These are phyloP conservation scores for Eidolon dupreanum DNA, from an alignment of 2,797 vertebrate genomes.

Conservation along the genomic window DNA sequence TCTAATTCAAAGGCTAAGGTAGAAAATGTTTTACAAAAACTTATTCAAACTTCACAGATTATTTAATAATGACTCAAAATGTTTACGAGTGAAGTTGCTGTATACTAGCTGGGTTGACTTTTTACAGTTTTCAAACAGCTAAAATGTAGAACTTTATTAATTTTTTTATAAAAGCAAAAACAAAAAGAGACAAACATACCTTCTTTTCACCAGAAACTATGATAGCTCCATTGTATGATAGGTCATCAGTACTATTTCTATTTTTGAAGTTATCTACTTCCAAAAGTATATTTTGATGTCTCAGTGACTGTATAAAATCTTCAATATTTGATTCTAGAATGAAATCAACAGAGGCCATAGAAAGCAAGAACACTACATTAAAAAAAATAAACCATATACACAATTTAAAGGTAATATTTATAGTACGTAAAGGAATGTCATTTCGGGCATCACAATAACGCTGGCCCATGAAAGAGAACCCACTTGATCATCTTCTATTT, in stretches of 20 bases:
- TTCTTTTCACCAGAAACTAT: constrained; percentile 89
- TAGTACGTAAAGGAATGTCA: not conserved
- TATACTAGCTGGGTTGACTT: not conserved
- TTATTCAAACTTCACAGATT: not conserved
- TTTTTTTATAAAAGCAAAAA: not conserved
- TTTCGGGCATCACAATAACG: not conserved
- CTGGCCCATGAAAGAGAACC: not conserved
- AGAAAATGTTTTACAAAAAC: constrained; percentile 4
- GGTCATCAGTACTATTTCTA: constrained; percentile 80
- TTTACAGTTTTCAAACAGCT: not conserved
- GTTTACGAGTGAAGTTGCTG: not conserved
- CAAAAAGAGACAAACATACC: constrained; percentile 78
- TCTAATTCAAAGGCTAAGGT: not conserved
- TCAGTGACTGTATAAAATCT: constrained; percentile 89
- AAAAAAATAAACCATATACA: not conserved
- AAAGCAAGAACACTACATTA: not conserved
- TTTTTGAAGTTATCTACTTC: constrained; percentile 86
- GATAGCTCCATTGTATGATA: constrained; percentile 91
- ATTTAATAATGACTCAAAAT: not conserved
- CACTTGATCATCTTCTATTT: not conserved
- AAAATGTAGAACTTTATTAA: not conserved
- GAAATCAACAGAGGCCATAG: not conserved
- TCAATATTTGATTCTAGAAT: constrained; percentile 89
- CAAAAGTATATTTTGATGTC: constrained; percentile 89
- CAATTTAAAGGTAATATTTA: not conserved